Conservation (phyloP, 1,140 invertebrate species). For the Agrypnia vestita region DNA sequence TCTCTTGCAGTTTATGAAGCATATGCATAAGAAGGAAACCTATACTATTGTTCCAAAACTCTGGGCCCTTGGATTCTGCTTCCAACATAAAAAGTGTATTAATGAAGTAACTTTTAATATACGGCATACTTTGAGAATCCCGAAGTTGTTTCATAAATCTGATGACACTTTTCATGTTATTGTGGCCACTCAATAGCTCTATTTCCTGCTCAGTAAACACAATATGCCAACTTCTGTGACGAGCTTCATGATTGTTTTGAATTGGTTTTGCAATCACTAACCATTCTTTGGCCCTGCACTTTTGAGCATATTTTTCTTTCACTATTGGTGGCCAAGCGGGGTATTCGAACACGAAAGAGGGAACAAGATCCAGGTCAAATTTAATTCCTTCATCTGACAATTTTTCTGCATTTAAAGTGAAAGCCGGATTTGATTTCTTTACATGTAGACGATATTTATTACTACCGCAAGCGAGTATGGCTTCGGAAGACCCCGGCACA, state of each 20-base stretch:
- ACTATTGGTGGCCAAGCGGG: constrained; percentile 1
- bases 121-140: background rate
- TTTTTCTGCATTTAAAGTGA: background rate
- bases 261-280: constrained; percentile 25
- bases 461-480: background rate
- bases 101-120: constrained; percentile 29
- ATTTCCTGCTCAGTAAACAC: background rate
- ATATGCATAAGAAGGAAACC: constrained; percentile 28
- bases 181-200: background rate
- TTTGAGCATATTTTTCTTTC: background rate
- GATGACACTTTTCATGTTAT: constrained; percentile 11
- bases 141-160: constrained; percentile 27
- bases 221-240: constrained; percentile 13
- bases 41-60: constrained; percentile 8
- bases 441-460: background rate
- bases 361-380: constrained; percentile 24
- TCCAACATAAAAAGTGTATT: constrained; percentile 26
- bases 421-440: constrained; percentile 14
- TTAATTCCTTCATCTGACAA: background rate
- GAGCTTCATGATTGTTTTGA: background rate
- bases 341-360: constrained; percentile 7
- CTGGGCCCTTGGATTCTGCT: background rate
- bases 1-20: background rate
- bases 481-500: background rate
- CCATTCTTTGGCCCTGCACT: constrained; percentile 4